Percentiles rank a stretch among this genome's conserved stretches.
These are phyloP conservation scores for Caenorhabditis parvicauda DNA, from an alignment of 2,888 invertebrate genomes.

Conservation along the genomic window DNA sequence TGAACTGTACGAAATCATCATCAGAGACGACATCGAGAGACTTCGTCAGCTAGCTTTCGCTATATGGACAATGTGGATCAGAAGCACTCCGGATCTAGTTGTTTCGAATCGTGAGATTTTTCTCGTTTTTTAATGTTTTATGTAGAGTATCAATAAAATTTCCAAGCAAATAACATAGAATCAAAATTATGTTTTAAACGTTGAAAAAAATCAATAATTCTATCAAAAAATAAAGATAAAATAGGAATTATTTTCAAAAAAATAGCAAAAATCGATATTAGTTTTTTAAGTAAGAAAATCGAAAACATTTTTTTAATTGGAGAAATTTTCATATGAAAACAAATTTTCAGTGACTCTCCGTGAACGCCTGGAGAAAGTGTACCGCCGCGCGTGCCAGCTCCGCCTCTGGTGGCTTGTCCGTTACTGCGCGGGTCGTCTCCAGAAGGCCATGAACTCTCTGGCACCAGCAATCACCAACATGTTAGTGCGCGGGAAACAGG, in stretches of 20 bases:
- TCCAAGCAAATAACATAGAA: too few species aligned
- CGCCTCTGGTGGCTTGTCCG: constrained; percentile 71
- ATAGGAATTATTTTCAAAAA: too few species aligned
- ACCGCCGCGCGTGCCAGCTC: constrained; percentile 63
- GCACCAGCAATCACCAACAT: constrained; percentile 97
- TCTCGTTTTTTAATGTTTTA: too few species aligned
- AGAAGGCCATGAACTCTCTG: constrained; percentile 93
- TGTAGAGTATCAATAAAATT: too few species aligned
- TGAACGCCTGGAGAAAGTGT: constrained; percentile 65
- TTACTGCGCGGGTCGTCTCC: constrained; percentile 86
- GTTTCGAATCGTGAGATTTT: constrained; percentile 43
- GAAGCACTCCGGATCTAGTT: constrained; percentile 40
- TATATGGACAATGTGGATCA: constrained; percentile 46
- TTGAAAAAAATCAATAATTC: too few species aligned
- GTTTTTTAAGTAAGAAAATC: background rate
- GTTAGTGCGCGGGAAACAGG: constrained; percentile 94
- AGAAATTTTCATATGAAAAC: background rate
- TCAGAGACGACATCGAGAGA: constrained; percentile 44
- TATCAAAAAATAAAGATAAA: too few species aligned
- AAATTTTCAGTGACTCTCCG: constrained; percentile 61
- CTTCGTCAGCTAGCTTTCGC: constrained; percentile 51
- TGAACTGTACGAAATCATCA: constrained; percentile 40
- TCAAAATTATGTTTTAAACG: too few species aligned
- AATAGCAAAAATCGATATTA: too few species aligned
- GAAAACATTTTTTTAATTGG: background rate